These are phyloP conservation scores for Apotomis turbidana DNA, from an alignment of 2,888 invertebrate species.

Conservation along the genomic window DNA sequence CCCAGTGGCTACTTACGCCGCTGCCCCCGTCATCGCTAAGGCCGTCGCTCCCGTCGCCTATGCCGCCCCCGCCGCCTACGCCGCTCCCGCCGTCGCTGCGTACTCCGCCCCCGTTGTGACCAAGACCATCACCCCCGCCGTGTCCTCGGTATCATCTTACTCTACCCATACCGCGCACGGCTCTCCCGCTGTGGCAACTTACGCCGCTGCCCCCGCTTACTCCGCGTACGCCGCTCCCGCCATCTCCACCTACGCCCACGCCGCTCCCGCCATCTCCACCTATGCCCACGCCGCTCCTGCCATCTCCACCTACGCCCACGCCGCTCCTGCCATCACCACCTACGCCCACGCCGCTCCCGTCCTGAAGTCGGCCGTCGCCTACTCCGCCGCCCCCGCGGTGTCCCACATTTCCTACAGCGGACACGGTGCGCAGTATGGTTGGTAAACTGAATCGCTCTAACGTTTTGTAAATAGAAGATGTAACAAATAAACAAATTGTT, in stretches of 20 bases:
- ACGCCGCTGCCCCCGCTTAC: slow-evolving; percentile 42
- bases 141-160: slow-evolving; percentile 54
- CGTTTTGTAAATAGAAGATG: slow-evolving; percentile 36
- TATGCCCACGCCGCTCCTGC: slow-evolving; percentile 47
- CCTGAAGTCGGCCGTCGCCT: slow-evolving; percentile 74
- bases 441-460: slow-evolving; percentile 77
- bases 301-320: slow-evolving; percentile 53
- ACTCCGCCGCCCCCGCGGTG: slow-evolving; percentile 85
- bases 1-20: slow-evolving; percentile 51
- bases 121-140: slow-evolving; percentile 56
- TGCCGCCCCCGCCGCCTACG: slow-evolving; percentile 40
- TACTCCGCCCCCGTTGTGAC: slow-evolving; percentile 43
- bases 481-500: slow-evolving; percentile 37
- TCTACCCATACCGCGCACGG: slow-evolving; percentile 54
- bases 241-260: slow-evolving; percentile 31
- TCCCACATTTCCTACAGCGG: slow-evolving; percentile 86
- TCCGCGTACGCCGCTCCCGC: slow-evolving; percentile 43
- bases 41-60: slow-evolving; percentile 48
- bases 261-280: slow-evolving; percentile 37
- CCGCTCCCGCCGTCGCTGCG: slow-evolving; percentile 43
- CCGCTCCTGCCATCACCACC: slow-evolving; percentile 59
- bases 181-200: slow-evolving; percentile 45
- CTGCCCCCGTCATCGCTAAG: slow-evolving; percentile 68
- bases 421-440: slow-evolving; percentile 86
- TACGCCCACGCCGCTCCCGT: slow-evolving; percentile 62